phyloP scores from a whole-genome alignment of 2,888 invertebrate species.

The Pseudococcus longispinus region DNA sequence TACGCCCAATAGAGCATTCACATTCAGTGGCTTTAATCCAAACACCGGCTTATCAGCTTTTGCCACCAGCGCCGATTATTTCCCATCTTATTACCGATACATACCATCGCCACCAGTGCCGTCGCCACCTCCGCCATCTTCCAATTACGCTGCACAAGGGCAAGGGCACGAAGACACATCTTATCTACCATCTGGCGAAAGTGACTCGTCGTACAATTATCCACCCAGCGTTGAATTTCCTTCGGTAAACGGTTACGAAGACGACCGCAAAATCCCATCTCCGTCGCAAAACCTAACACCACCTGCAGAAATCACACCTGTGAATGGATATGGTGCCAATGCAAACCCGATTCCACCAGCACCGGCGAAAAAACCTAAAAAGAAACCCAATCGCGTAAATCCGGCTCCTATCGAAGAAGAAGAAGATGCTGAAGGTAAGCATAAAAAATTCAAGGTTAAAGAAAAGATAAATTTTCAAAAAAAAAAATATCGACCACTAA shows the following conservation, averaged over 20 bases:
- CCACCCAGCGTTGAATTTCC: conserved; percentile 26
- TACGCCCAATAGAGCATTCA: conserved; percentile 59
- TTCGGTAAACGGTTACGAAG: neutral
- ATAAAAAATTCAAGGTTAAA: neutral
- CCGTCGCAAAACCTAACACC: conserved; percentile 44
- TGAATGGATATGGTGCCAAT: neutral
- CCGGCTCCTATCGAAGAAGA: conserved; percentile 51
- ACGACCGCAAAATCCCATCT: conserved; percentile 19
- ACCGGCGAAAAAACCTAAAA: conserved; percentile 50
- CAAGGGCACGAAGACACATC: conserved; percentile 6
- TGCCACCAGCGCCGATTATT: conserved; percentile 59
- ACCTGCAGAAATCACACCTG: conserved; percentile 22
- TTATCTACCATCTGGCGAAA: conserved; percentile 39
- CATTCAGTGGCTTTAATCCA: conserved; percentile 60
- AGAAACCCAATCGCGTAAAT: conserved; percentile 45
- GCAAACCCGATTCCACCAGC: neutral
- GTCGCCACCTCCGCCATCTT: neutral
- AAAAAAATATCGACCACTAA: neutral
- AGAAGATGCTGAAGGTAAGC: conserved; percentile 57
- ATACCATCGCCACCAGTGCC: conserved; percentile 45
- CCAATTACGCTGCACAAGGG: neutral
- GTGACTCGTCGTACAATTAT: conserved; percentile 25
- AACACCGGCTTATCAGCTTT: conserved; percentile 60
- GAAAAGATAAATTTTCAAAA: neutral
- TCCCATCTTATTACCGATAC: conserved; percentile 48